Evolutionary conservation across 2,113 vertebrate species (phyloP).

Genomic region (Zeus faber): DNA sequence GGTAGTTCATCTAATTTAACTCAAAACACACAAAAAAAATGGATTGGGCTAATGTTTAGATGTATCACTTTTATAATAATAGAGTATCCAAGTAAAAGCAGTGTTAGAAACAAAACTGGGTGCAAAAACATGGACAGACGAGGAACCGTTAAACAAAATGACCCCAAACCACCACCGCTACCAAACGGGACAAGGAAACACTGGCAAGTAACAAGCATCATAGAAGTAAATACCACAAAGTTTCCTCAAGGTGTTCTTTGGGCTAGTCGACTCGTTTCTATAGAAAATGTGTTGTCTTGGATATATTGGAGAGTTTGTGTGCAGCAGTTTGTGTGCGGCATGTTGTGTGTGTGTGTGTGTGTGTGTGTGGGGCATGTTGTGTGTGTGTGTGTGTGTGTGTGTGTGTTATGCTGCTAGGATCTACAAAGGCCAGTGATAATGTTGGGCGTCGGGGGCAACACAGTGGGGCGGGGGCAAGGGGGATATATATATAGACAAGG

Average conservation of each 20-base stretch:
- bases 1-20: slow-evolving; percentile 29
- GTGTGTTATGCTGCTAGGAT: slow-evolving; percentile 50
- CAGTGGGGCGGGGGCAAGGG: slow-evolving; percentile 69
- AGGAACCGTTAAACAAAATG: slow-evolving; percentile 32
- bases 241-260: slow-evolving; percentile 60
- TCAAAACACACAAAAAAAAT: slow-evolving; percentile 35
- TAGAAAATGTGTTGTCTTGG: slow-evolving; percentile 58
- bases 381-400: too few species aligned
- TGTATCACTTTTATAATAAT: slow-evolving; percentile 28
- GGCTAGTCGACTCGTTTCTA: slow-evolving; percentile 47
- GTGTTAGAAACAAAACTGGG: slow-evolving; percentile 38
- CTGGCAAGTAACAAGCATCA: slow-evolving; percentile 41
- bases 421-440: slow-evolving; percentile 27
- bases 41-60: slow-evolving; percentile 40
- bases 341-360: too few species aligned
- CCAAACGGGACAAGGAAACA: slow-evolving; percentile 35
- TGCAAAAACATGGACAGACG: slow-evolving; percentile 36
- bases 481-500: slow-evolving; percentile 63
- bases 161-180: slow-evolving; percentile 34
- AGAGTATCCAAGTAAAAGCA: slow-evolving; percentile 51
- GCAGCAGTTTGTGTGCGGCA: too few species aligned
- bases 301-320: slow-evolving; percentile 46
- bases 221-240: slow-evolving; percentile 44
- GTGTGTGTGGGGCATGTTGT: too few species aligned
- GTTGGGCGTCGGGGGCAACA: slow-evolving; percentile 57